Conservation (phyloP, 2,888 invertebrate species). For the Drosophila austrosaltans region DNA sequence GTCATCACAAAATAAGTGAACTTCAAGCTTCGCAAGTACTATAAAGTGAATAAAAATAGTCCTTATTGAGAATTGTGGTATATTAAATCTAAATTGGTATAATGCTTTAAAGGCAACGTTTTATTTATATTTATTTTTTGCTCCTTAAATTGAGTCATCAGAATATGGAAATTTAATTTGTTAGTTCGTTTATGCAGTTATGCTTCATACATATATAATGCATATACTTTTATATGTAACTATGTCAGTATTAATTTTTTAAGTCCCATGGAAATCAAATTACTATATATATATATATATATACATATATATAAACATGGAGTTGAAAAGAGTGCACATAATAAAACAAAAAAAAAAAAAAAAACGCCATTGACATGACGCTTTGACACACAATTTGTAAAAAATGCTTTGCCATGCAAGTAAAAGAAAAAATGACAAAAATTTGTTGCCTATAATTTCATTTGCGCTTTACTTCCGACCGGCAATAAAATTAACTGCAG, state of each 20-base stretch:
- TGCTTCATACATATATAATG: conserved; percentile 5
- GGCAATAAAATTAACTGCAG: conserved; percentile 50
- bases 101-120: too few relatives aligned
- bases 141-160: background rate
- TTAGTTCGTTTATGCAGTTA: background rate
- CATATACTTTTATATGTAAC: background rate
- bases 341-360: background rate
- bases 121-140: background rate
- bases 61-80: too few relatives aligned
- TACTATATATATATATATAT: background rate
- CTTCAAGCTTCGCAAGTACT: too few relatives aligned
- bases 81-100: too few relatives aligned
- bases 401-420: conserved; percentile 6
- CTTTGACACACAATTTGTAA: conserved; percentile 14
- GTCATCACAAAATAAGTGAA: too few relatives aligned
- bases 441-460: conserved; percentile 52
- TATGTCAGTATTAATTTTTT: conserved; percentile 20
- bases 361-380: conserved; percentile 13
- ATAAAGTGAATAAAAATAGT: too few relatives aligned
- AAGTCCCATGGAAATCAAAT: conserved; percentile 13
- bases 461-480: conserved; percentile 61
- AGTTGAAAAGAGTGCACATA: background rate
- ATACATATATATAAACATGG: background rate
- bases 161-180: conserved; percentile 1
- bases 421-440: conserved; percentile 7